These are phyloP conservation scores for Arctia plantaginis DNA, from an alignment of 2,888 invertebrate species.

Conservation along the genomic window DNA sequence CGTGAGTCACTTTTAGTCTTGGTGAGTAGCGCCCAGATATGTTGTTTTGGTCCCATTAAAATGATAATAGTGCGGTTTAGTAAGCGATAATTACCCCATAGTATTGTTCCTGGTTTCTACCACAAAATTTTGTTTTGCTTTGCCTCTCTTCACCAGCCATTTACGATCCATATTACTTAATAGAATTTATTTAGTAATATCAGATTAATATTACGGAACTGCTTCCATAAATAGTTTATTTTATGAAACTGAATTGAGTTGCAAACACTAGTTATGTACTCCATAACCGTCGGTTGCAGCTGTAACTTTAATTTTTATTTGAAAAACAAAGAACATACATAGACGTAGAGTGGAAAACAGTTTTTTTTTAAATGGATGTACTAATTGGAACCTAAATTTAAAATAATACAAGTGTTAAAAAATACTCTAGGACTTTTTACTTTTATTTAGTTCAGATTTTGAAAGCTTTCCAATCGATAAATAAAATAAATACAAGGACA, in stretches of 20 bases:
- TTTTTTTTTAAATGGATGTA: no score
- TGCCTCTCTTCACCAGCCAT: neutral
- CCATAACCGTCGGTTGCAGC: neutral
- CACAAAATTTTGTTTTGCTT: neutral
- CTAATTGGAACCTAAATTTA: no score
- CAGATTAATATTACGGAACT: neutral
- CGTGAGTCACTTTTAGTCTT: neutral
- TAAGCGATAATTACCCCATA: neutral
- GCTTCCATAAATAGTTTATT: neutral
- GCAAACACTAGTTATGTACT: neutral
- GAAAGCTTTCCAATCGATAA: no score
- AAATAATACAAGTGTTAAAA: no score
- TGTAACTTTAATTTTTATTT: no score
- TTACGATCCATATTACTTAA: neutral
- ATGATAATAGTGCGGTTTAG: neutral
- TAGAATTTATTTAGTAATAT: neutral
- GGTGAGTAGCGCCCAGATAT: neutral
- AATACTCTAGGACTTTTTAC: no score
- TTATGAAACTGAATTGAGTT: neutral
- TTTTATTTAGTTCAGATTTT: no score
- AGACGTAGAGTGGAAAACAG: no score
- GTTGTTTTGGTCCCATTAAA: neutral
- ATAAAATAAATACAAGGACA: no score
- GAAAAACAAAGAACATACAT: no score
- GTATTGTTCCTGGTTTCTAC: neutral